Percentiles rank a stretch among this genome's conserved stretches.
phyloP scores from a whole-genome alignment of 1,140 invertebrate genomes.

The Drosophila pruinosa region DNA sequence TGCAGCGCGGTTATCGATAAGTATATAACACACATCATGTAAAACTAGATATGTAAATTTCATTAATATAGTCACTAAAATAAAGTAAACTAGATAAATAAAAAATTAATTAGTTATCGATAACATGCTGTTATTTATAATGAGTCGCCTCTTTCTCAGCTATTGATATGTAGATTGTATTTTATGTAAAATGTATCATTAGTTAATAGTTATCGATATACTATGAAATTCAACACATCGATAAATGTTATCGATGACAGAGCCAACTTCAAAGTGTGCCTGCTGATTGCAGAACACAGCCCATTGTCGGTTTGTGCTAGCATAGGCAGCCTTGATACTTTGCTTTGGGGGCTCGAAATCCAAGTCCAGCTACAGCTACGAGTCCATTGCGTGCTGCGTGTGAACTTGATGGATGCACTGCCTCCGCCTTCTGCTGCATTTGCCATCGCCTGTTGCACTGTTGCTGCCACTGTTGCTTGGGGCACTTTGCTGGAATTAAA shows the following conservation, averaged over 20 bases:
- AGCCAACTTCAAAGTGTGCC: background rate
- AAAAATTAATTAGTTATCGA: no score
- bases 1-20: background rate
- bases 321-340: background rate
- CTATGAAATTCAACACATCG: no score
- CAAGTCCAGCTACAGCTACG: background rate
- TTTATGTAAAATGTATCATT: no score
- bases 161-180: no score
- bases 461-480: constrained; percentile 30
- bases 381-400: constrained; percentile 59
- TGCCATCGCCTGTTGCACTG: background rate
- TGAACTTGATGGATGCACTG: constrained; percentile 77
- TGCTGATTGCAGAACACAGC: background rate
- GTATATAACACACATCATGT: no score
- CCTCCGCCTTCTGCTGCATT: constrained; percentile 43
- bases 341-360: background rate
- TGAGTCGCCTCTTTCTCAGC: no score
- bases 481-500: constrained; percentile 69
- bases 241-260: constrained; percentile 2
- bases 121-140: no score
- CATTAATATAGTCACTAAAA: no score
- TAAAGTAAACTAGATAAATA: no score
- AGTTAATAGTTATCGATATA: no score
- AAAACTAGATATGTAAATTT: no score
- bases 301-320: constrained; percentile 20